Conservation (phyloP, 30 jellyfish, hydroid and myxozoan species). For the Nemopilema nomurai region DNA sequence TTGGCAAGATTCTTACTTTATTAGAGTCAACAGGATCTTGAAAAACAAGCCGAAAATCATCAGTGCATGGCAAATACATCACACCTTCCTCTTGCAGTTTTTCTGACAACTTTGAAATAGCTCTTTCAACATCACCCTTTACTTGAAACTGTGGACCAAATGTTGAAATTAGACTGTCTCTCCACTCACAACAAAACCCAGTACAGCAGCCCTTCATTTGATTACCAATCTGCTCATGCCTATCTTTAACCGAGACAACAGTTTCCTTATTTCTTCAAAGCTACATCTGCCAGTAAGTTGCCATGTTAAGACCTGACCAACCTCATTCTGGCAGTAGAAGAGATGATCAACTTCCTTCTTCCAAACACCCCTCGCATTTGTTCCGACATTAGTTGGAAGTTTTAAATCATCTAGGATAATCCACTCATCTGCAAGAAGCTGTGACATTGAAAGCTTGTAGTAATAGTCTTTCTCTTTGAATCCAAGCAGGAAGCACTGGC, state of each 20-base stretch:
- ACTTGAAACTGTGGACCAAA: slow-evolving; percentile 89
- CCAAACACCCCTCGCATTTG: slow-evolving; percentile 92
- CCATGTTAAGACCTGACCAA: slow-evolving; percentile 92
- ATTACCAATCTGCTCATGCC: slow-evolving; percentile 79
- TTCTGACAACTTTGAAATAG: slow-evolving; percentile 45
- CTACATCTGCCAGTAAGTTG: slow-evolving; percentile 67
- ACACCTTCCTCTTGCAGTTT: slow-evolving; percentile 76
- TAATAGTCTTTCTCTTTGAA: slow-evolving; percentile 87
- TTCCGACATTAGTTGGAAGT: slow-evolving; percentile 89
- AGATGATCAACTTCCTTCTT: slow-evolving; percentile 69
- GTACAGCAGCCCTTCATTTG: slow-evolving; percentile 89
- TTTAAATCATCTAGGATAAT: slow-evolving; percentile 68
- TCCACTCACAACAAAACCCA: slow-evolving; percentile 89
- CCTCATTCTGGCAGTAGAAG: slow-evolving; percentile 81
- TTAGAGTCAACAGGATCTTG: slow-evolving; percentile 85
- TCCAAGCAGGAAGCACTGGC: slow-evolving; percentile 88
- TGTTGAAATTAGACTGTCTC: slow-evolving; percentile 49
- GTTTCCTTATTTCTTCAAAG: slow-evolving; percentile 71
- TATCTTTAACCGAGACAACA: slow-evolving; percentile 63
- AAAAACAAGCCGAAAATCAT: slow-evolving; percentile 78
- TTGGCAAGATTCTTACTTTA: slow-evolving; percentile 70
- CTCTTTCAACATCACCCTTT: slow-evolving; percentile 66
- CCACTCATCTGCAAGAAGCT: slow-evolving; percentile 88
- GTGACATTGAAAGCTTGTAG: slow-evolving; percentile 91
- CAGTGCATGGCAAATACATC: slow-evolving; percentile 65